A percentile compares a stretch with the other conserved stretches of the same genome.
Conservation (phyloP, 2,113 vertebrate species). For the Phoenicopterus ruber region DNA sequence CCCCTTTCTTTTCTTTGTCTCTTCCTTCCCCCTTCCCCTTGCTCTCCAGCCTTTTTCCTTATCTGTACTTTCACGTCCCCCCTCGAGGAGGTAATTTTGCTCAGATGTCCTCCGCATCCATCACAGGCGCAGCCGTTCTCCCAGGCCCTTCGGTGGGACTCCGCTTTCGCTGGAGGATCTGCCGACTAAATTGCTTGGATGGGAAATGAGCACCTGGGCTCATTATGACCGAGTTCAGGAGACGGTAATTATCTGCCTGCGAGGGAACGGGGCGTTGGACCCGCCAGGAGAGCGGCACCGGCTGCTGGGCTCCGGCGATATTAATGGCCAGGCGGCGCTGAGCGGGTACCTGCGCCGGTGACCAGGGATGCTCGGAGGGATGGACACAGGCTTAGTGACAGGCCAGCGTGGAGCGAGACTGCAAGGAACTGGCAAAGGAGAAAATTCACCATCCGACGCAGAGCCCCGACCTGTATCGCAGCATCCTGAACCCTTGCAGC, state of each 20-base stretch:
- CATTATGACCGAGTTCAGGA: not conserved
- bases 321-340: not conserved
- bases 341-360: accelerated
- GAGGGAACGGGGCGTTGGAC: not conserved
- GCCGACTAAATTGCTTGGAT: conserved; percentile 31
- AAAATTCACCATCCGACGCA: not conserved
- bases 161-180: not conserved
- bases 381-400: not conserved
- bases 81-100: not conserved
- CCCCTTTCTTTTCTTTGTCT: not conserved
- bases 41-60: not conserved
- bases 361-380: not conserved
- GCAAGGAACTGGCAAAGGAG: not conserved
- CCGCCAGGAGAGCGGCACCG: not conserved
- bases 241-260: conserved; percentile 5
- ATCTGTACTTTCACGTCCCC: not conserved
- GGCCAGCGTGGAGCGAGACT: accelerated
- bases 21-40: not conserved
- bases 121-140: not conserved
- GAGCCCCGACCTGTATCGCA: not conserved
- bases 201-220: conserved; percentile 53
- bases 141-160: not conserved
- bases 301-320: not conserved
- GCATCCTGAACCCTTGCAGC: not conserved
- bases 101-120: not conserved